These are phyloP conservation scores for Nymphicus hollandicus DNA, from an alignment of 2,113 vertebrate species.

Conservation along the genomic window DNA sequence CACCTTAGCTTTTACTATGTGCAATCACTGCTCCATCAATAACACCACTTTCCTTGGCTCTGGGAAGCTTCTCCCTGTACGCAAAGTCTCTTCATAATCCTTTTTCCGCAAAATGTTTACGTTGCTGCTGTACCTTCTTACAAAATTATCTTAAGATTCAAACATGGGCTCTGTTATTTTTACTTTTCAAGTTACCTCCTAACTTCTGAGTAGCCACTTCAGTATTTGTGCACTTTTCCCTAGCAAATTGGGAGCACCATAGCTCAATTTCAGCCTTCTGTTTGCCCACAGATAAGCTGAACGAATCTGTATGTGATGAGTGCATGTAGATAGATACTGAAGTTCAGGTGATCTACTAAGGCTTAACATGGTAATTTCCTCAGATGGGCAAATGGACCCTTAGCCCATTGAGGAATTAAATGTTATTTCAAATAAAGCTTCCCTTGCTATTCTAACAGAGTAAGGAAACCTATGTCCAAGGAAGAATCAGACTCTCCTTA, in stretches of 20 bases:
- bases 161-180: neutral
- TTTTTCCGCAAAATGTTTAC: neutral
- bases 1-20: neutral
- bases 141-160: neutral
- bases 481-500: neutral
- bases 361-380: neutral
- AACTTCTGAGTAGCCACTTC: neutral
- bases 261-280: neutral
- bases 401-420: neutral
- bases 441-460: neutral
- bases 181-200: neutral
- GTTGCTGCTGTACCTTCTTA: neutral
- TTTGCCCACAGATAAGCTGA: neutral
- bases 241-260: accelerated
- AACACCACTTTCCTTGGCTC: neutral
- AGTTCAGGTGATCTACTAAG: neutral
- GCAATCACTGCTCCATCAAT: neutral
- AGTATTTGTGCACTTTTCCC: neutral
- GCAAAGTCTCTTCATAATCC: neutral
- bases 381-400: neutral
- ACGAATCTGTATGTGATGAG: neutral
- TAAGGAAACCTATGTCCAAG: neutral
- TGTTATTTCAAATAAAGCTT: neutral
- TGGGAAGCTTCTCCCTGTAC: neutral
- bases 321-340: neutral